phyloP scores from a whole-genome alignment of 2,113 vertebrate species.

The Megaceryle torquata region DNA sequence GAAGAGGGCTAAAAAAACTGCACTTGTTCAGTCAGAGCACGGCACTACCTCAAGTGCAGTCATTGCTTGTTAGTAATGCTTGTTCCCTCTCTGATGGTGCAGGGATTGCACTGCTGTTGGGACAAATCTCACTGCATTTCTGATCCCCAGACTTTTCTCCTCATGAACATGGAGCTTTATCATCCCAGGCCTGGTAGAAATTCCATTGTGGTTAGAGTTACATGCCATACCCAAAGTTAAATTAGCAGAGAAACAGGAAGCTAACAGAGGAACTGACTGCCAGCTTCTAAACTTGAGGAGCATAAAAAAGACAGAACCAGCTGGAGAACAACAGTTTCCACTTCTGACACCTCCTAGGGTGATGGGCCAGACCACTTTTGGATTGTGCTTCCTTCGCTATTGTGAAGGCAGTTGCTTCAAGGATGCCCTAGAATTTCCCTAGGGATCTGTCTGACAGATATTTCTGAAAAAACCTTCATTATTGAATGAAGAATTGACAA shows the following conservation, averaged over 20 bases:
- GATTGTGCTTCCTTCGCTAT: not conserved
- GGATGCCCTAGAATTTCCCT: not conserved
- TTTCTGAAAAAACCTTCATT: not conserved
- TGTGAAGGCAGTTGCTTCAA: not conserved
- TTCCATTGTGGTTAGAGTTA: not conserved
- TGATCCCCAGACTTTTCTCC: not conserved
- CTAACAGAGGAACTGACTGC: not conserved
- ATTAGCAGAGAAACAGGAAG: not conserved
- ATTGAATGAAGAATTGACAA: not conserved
- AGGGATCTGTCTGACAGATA: not conserved
- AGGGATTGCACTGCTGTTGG: not conserved
- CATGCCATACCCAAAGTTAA: rapidly evolving
- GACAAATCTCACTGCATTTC: not conserved
- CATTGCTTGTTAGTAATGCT: not conserved
- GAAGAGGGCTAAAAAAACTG: not conserved
- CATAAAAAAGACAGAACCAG: not conserved
- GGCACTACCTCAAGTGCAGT: not conserved
- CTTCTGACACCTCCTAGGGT: not conserved
- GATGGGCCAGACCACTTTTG: not conserved
- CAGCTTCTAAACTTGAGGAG: not conserved
- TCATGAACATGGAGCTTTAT: not conserved
- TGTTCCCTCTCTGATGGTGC: not conserved
- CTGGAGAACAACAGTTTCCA: not conserved
- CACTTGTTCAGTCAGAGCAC: not conserved
- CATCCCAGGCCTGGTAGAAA: not conserved